Evolutionary conservation across 2,888 invertebrate species (phyloP).

Genomic region (Mythimna impura): DNA sequence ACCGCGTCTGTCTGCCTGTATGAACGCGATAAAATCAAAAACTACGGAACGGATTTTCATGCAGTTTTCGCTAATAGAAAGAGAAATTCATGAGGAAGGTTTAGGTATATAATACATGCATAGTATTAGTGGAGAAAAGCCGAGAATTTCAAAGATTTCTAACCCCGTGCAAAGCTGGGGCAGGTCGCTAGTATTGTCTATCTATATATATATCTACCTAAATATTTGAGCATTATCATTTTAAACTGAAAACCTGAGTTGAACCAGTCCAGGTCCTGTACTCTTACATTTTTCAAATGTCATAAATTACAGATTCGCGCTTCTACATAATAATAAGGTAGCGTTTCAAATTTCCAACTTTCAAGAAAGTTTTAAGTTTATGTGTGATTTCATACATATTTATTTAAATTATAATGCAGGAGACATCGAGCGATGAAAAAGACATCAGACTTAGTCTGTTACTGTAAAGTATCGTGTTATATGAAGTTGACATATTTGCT

Average conservation of each 20-base stretch:
- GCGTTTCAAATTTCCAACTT: neutral
- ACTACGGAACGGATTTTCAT: too few relatives aligned
- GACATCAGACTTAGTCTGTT: neutral
- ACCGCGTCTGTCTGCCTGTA: too few relatives aligned
- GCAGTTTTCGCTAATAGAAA: too few relatives aligned
- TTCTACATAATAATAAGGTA: neutral
- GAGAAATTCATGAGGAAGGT: too few relatives aligned
- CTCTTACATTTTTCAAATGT: neutral
- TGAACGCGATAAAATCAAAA: too few relatives aligned
- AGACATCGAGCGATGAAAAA: neutral
- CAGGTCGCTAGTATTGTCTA: too few relatives aligned
- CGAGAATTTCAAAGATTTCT: too few relatives aligned
- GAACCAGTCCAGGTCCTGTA: neutral
- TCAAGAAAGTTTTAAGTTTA: neutral
- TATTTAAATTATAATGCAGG: constrained; percentile 11
- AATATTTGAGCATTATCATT: neutral
- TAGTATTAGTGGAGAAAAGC: too few relatives aligned
- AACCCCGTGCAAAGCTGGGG: too few relatives aligned
- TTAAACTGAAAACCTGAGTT: neutral
- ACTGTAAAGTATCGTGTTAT: neutral
- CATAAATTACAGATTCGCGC: constrained; percentile 1
- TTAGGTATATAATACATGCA: too few relatives aligned
- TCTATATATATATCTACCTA: too few relatives aligned
- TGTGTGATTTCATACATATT: constrained; percentile 8
- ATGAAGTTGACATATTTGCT: neutral